Evolutionary conservation across 2,888 invertebrate species (phyloP).

Genomic region (Halictus ligatus): DNA sequence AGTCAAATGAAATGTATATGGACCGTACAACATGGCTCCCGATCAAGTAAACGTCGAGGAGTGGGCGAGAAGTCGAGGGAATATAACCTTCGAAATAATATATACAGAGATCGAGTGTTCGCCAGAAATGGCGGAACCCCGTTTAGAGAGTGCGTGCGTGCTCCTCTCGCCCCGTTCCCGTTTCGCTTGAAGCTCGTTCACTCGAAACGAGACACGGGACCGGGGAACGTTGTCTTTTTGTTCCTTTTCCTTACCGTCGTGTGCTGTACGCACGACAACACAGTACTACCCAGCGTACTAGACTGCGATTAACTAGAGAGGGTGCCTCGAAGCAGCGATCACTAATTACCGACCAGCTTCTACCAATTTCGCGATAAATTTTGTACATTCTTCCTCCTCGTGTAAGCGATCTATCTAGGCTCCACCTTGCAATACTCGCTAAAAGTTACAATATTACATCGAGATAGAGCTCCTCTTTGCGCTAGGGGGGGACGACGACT

Average conservation of each 20-base stretch:
- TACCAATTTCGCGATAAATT: conserved; percentile 75
- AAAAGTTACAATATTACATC: conserved; percentile 53
- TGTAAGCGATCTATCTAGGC: conserved; percentile 67
- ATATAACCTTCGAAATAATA: conserved; percentile 56
- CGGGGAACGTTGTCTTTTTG: conserved; percentile 20
- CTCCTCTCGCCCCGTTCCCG: conserved; percentile 33
- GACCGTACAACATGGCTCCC: conserved; percentile 14
- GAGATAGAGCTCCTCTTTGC: conserved; percentile 29
- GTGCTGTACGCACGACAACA: conserved; percentile 53
- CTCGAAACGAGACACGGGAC: conserved; percentile 48
- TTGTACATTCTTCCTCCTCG: conserved; percentile 72
- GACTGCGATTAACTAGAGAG: conserved; percentile 78
- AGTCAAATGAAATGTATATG: conserved; percentile 21
- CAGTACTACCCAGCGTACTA: conserved; percentile 83
- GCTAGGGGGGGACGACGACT: conserved; percentile 24
- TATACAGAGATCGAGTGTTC: conserved; percentile 57
- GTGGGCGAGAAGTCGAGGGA: conserved; percentile 39
- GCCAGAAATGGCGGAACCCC: conserved; percentile 38
- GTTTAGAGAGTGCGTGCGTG: conserved; percentile 18
- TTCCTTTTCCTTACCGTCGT: conserved; percentile 24
- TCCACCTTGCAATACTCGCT: conserved; percentile 51
- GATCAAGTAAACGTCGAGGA: conserved; percentile 31
- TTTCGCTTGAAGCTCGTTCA: background rate
- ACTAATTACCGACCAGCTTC: conserved; percentile 72
- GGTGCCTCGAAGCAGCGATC: conserved; percentile 78